Evolutionary conservation across 2,888 invertebrate genomes (phyloP), one percentile per base, ranked within the genome.

Genomic region (Melikaiella ostensackeni): DNA sequence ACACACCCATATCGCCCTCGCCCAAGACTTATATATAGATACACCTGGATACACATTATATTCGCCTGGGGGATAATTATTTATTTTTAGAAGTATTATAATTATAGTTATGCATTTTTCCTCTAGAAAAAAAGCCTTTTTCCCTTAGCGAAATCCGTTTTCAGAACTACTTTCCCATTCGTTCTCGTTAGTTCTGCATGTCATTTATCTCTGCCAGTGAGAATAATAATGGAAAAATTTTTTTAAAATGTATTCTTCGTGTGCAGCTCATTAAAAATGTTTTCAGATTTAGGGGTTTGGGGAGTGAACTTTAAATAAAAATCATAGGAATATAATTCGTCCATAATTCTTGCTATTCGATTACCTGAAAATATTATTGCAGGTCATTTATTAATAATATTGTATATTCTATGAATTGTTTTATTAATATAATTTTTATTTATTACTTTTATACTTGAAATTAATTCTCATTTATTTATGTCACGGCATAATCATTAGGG

Each of bases 141-240:
- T 57, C 35, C 42, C 70, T 55, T 38, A 13, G 27, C n/a, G 59
- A 38, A 35, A 76, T 42, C 38, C 76, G 59, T 64, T 76, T 35
- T 42, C 19, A 57, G 57, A 66, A 30, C 59, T 38, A 30, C 61
- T 57, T 50, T 4, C 24, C 13, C 57, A 61, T 70, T 76, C 24
- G 38, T 76, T 73, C 57, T 61, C 59, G 46, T 66, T 73, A 76
- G 33, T 76, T 27, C 42, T 33, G 59, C 30, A 70, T 73, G 70
- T 76, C 59, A 73, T 70, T 66, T 76, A 66, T 33, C 61, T 73
- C 55, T 62, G 33, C 59, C 38, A 59, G 46, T 50, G 61, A 42
- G 8, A 38, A 64, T 11, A 64, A 35, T 64, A 42, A 64, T 38
- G 42, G 21, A 33, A 24, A 64, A 38, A 38, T 38, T 30, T 30